Conservation (phyloP, 2,888 invertebrate genomes). For the Conomelus anceps region DNA sequence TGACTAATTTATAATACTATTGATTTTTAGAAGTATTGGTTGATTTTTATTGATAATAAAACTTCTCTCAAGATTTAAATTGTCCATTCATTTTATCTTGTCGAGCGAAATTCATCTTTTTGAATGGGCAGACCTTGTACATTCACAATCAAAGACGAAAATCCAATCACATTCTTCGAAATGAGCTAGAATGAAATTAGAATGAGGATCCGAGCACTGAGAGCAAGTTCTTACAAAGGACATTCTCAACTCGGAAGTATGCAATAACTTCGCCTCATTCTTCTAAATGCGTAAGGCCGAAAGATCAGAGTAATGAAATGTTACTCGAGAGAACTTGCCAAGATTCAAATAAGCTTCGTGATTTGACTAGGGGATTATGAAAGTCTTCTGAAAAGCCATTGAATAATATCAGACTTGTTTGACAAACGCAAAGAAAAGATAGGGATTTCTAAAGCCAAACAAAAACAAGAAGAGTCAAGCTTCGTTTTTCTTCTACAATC, state of each 20-base stretch:
- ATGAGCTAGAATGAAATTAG: background rate
- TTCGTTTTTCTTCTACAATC: background rate
- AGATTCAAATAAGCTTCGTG: background rate
- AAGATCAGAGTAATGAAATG: background rate
- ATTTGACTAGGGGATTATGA: background rate
- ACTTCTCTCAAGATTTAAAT: background rate
- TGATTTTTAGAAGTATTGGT: background rate
- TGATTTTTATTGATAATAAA: background rate
- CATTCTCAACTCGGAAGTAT: background rate
- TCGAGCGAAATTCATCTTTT: background rate
- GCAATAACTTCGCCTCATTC: background rate
- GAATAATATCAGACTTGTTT: background rate
- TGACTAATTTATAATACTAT: background rate
- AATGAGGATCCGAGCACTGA: background rate
- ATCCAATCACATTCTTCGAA: background rate
- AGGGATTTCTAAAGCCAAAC: background rate
- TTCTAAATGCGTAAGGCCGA: background rate
- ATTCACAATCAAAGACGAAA: background rate
- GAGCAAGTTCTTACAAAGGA: background rate
- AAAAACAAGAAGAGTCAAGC: background rate
- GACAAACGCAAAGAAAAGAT: background rate
- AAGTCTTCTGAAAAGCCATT: background rate
- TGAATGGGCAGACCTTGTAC: background rate
- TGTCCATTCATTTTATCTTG: background rate
- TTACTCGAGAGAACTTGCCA: background rate